phyloP scores from a whole-genome alignment of 2,888 invertebrate species.

The Eudemis profundana region DNA sequence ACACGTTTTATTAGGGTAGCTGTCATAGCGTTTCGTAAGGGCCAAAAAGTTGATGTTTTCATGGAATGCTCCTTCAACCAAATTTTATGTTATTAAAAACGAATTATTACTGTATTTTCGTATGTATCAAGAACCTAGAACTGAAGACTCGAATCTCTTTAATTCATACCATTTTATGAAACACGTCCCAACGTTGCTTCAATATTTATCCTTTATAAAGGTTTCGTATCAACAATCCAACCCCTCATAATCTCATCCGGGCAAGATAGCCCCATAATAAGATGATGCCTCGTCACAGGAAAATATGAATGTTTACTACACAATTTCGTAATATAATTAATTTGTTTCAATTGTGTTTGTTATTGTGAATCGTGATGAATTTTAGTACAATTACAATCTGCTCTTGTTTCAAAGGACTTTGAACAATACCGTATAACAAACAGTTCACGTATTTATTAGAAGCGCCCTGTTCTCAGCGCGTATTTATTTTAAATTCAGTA shows the following conservation, averaged over 20 bases:
- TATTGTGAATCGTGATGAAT: neutral
- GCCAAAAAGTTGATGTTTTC: no score
- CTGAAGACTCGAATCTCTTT: no score
- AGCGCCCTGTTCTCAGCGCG: no score
- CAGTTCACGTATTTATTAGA: no score
- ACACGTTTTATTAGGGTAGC: no score
- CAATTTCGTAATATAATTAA: constrained; percentile 18
- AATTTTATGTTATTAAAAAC: no score
- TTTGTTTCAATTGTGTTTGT: neutral
- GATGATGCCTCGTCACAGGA: constrained; percentile 25
- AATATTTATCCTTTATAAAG: neutral
- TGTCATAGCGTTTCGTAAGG: no score
- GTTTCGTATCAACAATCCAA: constrained; percentile 9
- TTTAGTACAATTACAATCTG: neutral
- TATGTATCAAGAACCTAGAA: no score
- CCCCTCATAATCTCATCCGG: constrained; percentile 17
- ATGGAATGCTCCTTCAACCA: no score
- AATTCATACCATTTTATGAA: neutral
- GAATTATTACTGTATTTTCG: no score
- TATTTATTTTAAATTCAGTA: no score
- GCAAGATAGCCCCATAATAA: constrained; percentile 30
- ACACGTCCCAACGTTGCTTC: neutral
- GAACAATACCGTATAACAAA: no score
- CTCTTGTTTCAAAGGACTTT: neutral
- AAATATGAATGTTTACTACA: constrained; percentile 17